Base-by-base conservation (phyloP, 2,888 invertebrate species). In the Palloptera scutellata region DNA sequence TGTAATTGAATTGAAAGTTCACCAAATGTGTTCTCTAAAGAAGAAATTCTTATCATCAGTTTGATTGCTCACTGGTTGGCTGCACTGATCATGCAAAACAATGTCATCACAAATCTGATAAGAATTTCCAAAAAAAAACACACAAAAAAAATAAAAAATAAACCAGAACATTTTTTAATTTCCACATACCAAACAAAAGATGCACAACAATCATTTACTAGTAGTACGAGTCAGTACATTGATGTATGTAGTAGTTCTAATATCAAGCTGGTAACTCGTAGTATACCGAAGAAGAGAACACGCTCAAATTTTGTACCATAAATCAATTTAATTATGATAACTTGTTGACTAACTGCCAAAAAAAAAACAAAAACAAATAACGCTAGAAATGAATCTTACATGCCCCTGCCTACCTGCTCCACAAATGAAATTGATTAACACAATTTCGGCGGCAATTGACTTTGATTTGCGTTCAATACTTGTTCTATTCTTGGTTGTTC, bases 1-100 rank as follows among this genome's bases (percentile, higher is more conserved):
- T 70, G 76, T 81, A 79, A 80, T 78, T 79, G 77, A 80, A 79
- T 79, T 80, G 79, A 58, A 54, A 8, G 20, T 13, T 15, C 42
- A 30, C 54, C n/a, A 40, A 11, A n/a, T 30, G 8, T 11, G 12
- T 43, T 20, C 52, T 12, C 41, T 13, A 10, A 4, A 30, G 30
- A 30, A 30, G 1, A 8, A 8, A 17, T 17, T 11, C 51, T 48
- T 61, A 52, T 66, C 19, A 8, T 15, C 48, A 17, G 8, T 51
- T 30, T 52, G 1, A 12, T 20, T n/a, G 30, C 43, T 43, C 41
- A 42, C 30, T n/a, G n/a, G 58, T 19, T 51, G 30, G 13, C 17
- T 60, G 53, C 60, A 54, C 30, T 61, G 48, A 54, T 13, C 62
- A 54, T 20, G 43, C n/a, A 20, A 62, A 20, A 10, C n/a, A 53